These are phyloP conservation scores for Actinostola sp. DNA, from an alignment of 92 coral and sea anemone species.

Conservation along the genomic window DNA sequence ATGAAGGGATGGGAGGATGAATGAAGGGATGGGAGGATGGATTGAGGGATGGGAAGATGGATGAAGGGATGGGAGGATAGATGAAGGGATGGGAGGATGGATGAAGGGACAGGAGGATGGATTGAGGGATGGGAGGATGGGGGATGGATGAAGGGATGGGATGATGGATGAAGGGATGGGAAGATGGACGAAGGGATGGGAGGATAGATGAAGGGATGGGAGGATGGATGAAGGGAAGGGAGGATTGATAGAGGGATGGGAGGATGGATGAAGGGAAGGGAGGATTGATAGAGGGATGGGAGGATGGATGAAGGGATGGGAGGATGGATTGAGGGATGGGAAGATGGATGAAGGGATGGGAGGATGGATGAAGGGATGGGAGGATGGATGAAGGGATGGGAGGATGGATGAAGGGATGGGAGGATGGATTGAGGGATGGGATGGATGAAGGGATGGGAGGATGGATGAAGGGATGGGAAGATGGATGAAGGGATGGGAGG, in stretches of 20 bases:
- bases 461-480: not conserved
- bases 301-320: not conserved
- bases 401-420: too few species aligned
- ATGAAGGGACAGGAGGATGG: not conserved
- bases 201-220: not conserved
- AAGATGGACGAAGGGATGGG: not conserved
- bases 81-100: not conserved
- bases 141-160: not conserved
- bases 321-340: not conserved
- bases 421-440: too few species aligned
- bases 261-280: not conserved
- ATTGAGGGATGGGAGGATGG: too few species aligned
- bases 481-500: too few species aligned
- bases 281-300: not conserved
- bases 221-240: not conserved
- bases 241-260: not conserved
- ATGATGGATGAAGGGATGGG: not conserved
- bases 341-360: not conserved
- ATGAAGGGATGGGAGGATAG: not conserved
- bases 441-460: too few species aligned
- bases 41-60: not conserved
- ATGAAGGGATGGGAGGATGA: not conserved
- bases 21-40: not conserved
- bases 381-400: not conserved
- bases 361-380: not conserved